These are phyloP conservation scores for Alloplasta piceator DNA, from an alignment of 2,888 invertebrate species.

Conservation along the genomic window DNA sequence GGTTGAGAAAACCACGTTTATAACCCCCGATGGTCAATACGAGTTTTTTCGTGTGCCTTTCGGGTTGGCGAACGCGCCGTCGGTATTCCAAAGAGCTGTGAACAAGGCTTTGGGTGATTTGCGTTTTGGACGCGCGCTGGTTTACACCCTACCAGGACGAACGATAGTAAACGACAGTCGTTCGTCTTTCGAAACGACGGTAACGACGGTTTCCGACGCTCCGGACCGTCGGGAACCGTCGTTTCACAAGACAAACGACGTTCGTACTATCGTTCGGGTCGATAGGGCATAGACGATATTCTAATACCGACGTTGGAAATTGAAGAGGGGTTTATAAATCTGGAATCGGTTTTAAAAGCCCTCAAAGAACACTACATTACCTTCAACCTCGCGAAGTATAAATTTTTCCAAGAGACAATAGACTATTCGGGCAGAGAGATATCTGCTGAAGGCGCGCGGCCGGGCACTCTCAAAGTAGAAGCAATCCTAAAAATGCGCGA, in stretches of 20 bases:
- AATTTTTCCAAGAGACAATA: slow-evolving; percentile 56
- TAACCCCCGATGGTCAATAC: slow-evolving; percentile 55
- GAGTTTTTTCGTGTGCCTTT: slow-evolving; percentile 57
- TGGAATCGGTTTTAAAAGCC: slow-evolving; percentile 65
- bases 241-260: too few relatives aligned
- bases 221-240: too few relatives aligned
- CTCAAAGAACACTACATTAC: slow-evolving; percentile 66
- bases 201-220: too few relatives aligned
- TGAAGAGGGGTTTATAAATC: slow-evolving; percentile 65
- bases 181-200: too few relatives aligned
- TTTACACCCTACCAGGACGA: too few relatives aligned
- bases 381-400: slow-evolving; percentile 68
- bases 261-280: too few relatives aligned
- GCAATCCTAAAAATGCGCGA: slow-evolving; percentile 62
- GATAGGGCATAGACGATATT: slow-evolving; percentile 72
- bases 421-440: slow-evolving; percentile 68
- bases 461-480: slow-evolving; percentile 63
- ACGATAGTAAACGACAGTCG: too few relatives aligned
- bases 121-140: neutral
- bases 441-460: slow-evolving; percentile 64
- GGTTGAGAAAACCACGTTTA: slow-evolving; percentile 48
- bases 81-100: slow-evolving; percentile 72
- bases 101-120: slow-evolving; percentile 66
- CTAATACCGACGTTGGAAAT: slow-evolving; percentile 65
- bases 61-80: slow-evolving; percentile 64